phyloP scores from a whole-genome alignment of 1,140 invertebrate species.

The Drosophila murphyi region DNA sequence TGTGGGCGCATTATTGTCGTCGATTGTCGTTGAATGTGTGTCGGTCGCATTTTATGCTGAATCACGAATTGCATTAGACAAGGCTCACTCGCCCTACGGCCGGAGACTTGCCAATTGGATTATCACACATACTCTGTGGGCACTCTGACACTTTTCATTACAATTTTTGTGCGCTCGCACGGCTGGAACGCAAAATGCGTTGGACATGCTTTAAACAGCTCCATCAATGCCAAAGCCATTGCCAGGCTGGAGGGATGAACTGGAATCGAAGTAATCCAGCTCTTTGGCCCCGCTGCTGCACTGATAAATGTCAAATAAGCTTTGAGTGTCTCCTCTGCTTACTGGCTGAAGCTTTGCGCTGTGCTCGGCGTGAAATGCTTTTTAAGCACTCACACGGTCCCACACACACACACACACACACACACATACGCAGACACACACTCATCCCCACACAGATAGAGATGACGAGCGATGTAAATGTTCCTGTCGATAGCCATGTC shows the following conservation, averaged over 20 bases:
- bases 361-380: slow-evolving; percentile 66
- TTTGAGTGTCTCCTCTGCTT: slow-evolving; percentile 52
- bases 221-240: slow-evolving; percentile 72
- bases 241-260: neutral
- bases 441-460: neutral
- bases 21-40: slow-evolving; percentile 8
- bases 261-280: slow-evolving; percentile 60
- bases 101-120: slow-evolving; percentile 69
- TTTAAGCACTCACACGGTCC: slow-evolving; percentile 71
- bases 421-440: slow-evolving; percentile 12
- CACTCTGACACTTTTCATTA: slow-evolving; percentile 68
- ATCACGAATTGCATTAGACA: slow-evolving; percentile 81
- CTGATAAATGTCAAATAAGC: slow-evolving; percentile 81
- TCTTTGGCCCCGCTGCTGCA: slow-evolving; percentile 55
- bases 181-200: slow-evolving; percentile 43
- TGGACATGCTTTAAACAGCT: slow-evolving; percentile 63
- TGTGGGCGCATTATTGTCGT: slow-evolving; percentile 16
- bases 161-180: slow-evolving; percentile 57
- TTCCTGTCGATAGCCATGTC: slow-evolving; percentile 39
- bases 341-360: slow-evolving; percentile 1
- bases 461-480: slow-evolving; percentile 43
- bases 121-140: slow-evolving; percentile 56
- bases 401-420: neutral
- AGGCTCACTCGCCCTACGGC: slow-evolving; percentile 43
- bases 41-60: slow-evolving; percentile 71